Percentiles rank a stretch among this genome's conserved stretches.
Conservation (phyloP, 1,140 invertebrate genomes). For the Drosophila sp. region DNA sequence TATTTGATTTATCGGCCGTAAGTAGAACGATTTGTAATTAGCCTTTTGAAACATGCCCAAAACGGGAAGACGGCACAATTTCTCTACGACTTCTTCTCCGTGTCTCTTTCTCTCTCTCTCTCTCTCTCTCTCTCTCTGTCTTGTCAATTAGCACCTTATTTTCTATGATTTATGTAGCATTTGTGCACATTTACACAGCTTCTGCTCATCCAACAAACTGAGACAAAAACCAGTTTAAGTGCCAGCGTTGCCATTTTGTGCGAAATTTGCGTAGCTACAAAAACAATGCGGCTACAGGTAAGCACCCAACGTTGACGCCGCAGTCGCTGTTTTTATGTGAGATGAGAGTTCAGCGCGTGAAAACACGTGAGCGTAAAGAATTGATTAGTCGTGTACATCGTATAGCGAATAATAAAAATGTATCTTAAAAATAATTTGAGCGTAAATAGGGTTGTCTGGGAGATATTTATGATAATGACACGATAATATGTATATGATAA, state of each 20-base stretch:
- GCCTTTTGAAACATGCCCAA: slow-evolving; percentile 54
- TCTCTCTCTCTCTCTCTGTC: slow-evolving; percentile 11
- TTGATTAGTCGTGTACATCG: background rate
- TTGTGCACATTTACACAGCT: slow-evolving; percentile 26
- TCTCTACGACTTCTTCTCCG: background rate
- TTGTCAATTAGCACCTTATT: slow-evolving; percentile 69
- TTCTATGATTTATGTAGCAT: slow-evolving; percentile 48
- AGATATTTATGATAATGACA: no score
- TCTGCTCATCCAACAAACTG: slow-evolving; percentile 31
- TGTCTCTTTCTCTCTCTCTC: slow-evolving; percentile 12
- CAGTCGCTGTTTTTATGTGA: slow-evolving; percentile 7
- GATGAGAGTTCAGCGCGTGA: slow-evolving; percentile 46
- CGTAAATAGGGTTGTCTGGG: no score
- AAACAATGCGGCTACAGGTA: slow-evolving; percentile 48
- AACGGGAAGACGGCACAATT: slow-evolving; percentile 19
- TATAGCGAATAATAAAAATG: background rate
- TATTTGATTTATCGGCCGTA: slow-evolving; percentile 68
- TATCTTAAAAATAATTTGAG: background rate
- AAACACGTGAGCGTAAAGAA: slow-evolving; percentile 25
- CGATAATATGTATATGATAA: no score
- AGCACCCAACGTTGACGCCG: slow-evolving; percentile 41
- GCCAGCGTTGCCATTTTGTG: slow-evolving; percentile 72
- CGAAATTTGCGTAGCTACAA: slow-evolving; percentile 58
- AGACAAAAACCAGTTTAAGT: slow-evolving; percentile 55
- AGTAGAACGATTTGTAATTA: slow-evolving; percentile 53